phyloP scores from a whole-genome alignment of 1,140 invertebrate genomes.

The Lordiphosa collinella region DNA sequence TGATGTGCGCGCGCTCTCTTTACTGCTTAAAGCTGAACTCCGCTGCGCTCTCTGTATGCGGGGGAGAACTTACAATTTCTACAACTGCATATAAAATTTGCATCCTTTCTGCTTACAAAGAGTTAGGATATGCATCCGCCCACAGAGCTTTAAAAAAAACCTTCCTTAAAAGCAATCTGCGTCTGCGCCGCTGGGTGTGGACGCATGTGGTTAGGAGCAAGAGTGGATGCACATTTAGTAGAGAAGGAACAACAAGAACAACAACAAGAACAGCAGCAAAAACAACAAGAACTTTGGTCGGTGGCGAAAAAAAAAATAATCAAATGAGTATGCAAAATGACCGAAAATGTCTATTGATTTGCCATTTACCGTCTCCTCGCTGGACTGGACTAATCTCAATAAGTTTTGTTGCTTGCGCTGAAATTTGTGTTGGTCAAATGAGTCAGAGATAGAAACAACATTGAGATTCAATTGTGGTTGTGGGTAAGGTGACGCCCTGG shows the following conservation, averaged over 20 bases:
- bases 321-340: constrained; percentile 37
- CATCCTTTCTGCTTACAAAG: no score
- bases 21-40: no score
- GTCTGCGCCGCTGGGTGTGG: constrained; percentile 9
- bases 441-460: constrained; percentile 46
- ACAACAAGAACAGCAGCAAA: constrained; percentile 45
- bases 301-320: constrained; percentile 17
- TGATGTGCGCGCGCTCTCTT: no score
- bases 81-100: no score
- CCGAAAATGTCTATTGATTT: constrained; percentile 22
- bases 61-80: no score
- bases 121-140: no score
- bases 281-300: constrained; percentile 21
- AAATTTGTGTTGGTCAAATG: constrained; percentile 52
- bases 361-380: constrained; percentile 78
- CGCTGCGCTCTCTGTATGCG: no score
- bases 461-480: constrained; percentile 12
- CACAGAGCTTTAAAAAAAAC: no score
- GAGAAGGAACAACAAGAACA: constrained; percentile 42
- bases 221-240: constrained; percentile 37
- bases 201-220: constrained; percentile 40
- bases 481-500: background rate
- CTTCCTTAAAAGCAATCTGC: no score
- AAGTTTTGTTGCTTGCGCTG: constrained; percentile 75
- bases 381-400: constrained; percentile 72